Base-by-base conservation (phyloP, 2,888 invertebrate genomes). In the Apocheima hispidaria region DNA sequence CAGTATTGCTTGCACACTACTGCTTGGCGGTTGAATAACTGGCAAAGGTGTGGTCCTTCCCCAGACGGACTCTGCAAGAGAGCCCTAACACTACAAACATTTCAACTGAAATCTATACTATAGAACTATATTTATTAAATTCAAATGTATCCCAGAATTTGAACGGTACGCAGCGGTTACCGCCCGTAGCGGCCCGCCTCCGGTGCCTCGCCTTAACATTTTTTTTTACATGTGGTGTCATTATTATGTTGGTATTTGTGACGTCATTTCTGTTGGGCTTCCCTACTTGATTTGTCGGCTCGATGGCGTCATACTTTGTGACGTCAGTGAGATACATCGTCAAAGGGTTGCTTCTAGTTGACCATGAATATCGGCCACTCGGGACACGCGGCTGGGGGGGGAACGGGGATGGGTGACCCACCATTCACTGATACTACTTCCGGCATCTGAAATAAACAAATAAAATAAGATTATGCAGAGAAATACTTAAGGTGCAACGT, bases 351-450 rank as follows among this genome's bases (percentile, higher is more conserved):
- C 16, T 6, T 7, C 75, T 81, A 92, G 74, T 92, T 92, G 71
- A 92, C 92, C 88, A 92, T 92, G 66, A 86, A 92, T 53, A 92
- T 86, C 0, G 92, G 92, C 92, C 92, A 92, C 48, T 92, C 92
- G 7, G 88, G 86, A 70, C 90, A 90, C 18, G 91, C 84, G n/a
- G 88, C 87, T 2, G 92, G 90, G 9, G 90, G 84, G 6, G 90
- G 87, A 35, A 92, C 87, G 20, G 92, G 92, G 51, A 92, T 73
- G 0, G 92, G 92, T 0, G 92, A 92, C 4, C 90, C 92, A 5
- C 91, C 92, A 10, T 89, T 88, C 33, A 91, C 91, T 1, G 91
- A 83, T 49, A 92, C 85, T 59, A 92, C 90, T 70, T 92, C 92
- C 6, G 90, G 89, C 59, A 91, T 88, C 92, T 92, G 79, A 68